Conservation (phyloP, 2,113 vertebrate genomes). For the Cnemophilus loriae region DNA sequence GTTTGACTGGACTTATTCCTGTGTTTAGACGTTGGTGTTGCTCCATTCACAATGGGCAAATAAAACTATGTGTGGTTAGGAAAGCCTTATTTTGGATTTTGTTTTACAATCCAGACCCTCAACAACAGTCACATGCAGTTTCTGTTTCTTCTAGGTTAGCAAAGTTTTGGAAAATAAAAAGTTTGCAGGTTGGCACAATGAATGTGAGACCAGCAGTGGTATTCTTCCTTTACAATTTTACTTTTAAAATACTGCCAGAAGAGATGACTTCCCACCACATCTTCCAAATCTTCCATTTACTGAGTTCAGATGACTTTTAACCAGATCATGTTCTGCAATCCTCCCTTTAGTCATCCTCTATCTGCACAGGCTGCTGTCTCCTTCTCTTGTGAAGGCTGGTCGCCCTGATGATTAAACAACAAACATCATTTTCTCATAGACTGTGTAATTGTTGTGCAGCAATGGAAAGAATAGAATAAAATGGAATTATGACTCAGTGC, state of each 20-base stretch:
- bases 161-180: neutral
- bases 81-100: neutral
- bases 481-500: conserved; percentile 61
- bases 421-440: conserved; percentile 32
- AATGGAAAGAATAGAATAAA: conserved; percentile 63
- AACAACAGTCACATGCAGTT: neutral
- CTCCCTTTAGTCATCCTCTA: neutral
- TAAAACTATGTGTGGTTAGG: neutral
- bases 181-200: neutral
- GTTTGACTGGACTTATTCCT: neutral
- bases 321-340: neutral
- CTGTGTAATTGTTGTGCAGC: conserved; percentile 57
- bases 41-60: neutral
- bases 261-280: neutral
- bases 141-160: neutral
- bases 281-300: neutral
- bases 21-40: neutral
- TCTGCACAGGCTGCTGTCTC: neutral
- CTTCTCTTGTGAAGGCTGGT: conserved; percentile 4
- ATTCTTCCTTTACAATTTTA: neutral
- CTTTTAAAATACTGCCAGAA: neutral
- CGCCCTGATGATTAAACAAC: conserved; percentile 49
- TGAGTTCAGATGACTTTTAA: neutral
- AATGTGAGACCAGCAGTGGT: neutral
- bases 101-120: neutral